These are phyloP conservation scores for Mobula hypostoma DNA, from an alignment of 2,113 vertebrate species.

Conservation along the genomic window DNA sequence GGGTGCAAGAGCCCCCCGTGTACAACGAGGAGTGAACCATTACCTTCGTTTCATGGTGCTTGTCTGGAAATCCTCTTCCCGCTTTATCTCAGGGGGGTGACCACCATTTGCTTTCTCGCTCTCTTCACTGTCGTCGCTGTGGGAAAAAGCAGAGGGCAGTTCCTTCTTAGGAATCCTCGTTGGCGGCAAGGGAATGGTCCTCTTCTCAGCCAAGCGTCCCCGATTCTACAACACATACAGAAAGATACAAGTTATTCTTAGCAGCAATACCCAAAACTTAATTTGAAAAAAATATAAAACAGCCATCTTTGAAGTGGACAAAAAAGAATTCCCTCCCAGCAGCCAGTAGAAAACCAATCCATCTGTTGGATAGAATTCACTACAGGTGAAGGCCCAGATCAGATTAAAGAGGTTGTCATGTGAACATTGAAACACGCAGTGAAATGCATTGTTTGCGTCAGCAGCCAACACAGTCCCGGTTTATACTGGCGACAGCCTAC, in stretches of 20 bases:
- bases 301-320: neutral
- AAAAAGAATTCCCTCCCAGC: neutral
- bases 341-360: neutral
- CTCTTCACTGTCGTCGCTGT: conserved; percentile 79
- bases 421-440: no score
- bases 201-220: conserved; percentile 92
- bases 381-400: neutral
- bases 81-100: conserved; percentile 74
- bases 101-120: conserved; percentile 72
- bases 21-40: neutral
- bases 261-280: neutral
- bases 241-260: conserved; percentile 14
- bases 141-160: conserved; percentile 66
- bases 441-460: no score
- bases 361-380: neutral
- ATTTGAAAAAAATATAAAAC: neutral
- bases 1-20: neutral
- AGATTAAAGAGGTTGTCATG: no score
- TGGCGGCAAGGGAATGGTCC: conserved; percentile 78
- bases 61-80: conserved; percentile 78
- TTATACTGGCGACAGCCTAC: no score
- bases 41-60: conserved; percentile 97
- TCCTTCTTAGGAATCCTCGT: conserved; percentile 81
- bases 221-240: conserved; percentile 68
- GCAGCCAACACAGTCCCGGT: no score